These are phyloP conservation scores for Halesus radiatus DNA, from an alignment of 1,140 invertebrate species.

Conservation along the genomic window DNA sequence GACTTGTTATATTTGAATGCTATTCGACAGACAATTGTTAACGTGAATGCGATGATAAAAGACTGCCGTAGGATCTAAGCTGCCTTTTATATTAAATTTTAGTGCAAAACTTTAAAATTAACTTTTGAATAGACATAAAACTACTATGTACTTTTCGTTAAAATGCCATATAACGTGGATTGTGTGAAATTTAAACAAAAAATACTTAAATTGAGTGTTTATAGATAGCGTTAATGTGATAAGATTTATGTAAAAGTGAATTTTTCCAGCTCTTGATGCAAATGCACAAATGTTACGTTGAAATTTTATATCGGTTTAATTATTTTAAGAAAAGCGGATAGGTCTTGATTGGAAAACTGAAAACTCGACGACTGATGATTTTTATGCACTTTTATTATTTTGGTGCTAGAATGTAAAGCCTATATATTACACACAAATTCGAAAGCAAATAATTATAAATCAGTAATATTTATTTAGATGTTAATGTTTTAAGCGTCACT, in stretches of 20 bases:
- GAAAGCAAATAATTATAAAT: slow-evolving; percentile 21
- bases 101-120: slow-evolving; percentile 30
- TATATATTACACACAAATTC: slow-evolving; percentile 23
- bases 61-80: slow-evolving; percentile 56
- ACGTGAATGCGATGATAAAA: slow-evolving; percentile 45
- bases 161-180: slow-evolving; percentile 46
- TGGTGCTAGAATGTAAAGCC: slow-evolving; percentile 18
- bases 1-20: not conserved
- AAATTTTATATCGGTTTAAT: slow-evolving; percentile 16
- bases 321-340: slow-evolving; percentile 27
- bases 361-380: slow-evolving; percentile 9
- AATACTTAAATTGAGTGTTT: slow-evolving; percentile 25
- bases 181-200: slow-evolving; percentile 9
- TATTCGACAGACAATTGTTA: not conserved
- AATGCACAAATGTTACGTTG: slow-evolving; percentile 16
- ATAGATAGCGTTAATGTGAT: slow-evolving; percentile 26
- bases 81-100: slow-evolving; percentile 53
- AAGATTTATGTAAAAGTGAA: slow-evolving; percentile 27
- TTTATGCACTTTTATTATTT: slow-evolving; percentile 19
- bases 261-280: slow-evolving; percentile 27
- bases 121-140: slow-evolving; percentile 27
- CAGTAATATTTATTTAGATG: slow-evolving; percentile 26
- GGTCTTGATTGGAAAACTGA: slow-evolving; percentile 11
- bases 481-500: not conserved
- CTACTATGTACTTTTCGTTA: not conserved